A percentile compares a stretch with the other conserved stretches of the same genome.
Conservation (phyloP, 2,113 vertebrate genomes). For the Daubentonia madagascariensis region DNA sequence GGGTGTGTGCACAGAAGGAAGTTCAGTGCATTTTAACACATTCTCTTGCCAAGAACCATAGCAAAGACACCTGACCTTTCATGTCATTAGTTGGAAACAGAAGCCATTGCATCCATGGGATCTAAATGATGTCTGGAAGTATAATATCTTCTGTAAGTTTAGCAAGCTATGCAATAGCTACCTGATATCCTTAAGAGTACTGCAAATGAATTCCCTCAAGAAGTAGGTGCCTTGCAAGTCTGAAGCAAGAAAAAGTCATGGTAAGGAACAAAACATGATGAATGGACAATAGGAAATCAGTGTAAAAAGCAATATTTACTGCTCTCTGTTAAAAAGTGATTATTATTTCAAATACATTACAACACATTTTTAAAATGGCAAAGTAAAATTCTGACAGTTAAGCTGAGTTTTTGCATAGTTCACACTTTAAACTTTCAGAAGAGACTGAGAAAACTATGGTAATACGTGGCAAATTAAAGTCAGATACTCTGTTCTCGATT, state of each 20-base stretch:
- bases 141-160: neutral
- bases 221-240: neutral
- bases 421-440: slow-evolving; percentile 43
- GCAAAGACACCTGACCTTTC: neutral
- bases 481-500: slow-evolving; percentile 49
- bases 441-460: slow-evolving; percentile 27
- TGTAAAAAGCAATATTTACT: neutral
- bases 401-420: neutral
- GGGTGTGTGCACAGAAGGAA: neutral
- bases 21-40: slow-evolving; percentile 24
- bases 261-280: slow-evolving; percentile 25
- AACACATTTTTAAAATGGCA: neutral
- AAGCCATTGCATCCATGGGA: neutral
- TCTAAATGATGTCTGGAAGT: neutral
- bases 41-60: slow-evolving; percentile 26
- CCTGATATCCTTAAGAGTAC: neutral
- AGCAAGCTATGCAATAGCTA: neutral
- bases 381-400: slow-evolving; percentile 21
- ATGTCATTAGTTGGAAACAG: neutral
- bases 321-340: neutral
- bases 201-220: neutral
- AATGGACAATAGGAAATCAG: neutral
- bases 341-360: neutral
- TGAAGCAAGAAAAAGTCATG: neutral
- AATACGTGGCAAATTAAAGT: slow-evolving; percentile 53